Evolutionary conservation across 2,888 invertebrate species (phyloP).

Genomic region (Lasioglossum figueresi): DNA sequence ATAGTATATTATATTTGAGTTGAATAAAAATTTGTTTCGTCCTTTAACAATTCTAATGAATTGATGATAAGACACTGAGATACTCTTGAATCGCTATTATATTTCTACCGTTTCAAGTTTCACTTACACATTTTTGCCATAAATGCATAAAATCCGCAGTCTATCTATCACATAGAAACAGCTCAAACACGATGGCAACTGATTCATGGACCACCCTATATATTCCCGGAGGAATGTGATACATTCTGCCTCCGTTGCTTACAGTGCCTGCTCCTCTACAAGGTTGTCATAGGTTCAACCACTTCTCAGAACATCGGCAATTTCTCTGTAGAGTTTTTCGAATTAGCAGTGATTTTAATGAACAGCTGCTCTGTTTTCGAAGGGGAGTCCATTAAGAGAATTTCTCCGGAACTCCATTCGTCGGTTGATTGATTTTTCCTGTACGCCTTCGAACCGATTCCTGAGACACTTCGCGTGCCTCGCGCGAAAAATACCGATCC

Average conservation of each 20-base stretch:
- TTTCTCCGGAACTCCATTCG: not conserved
- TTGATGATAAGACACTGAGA: no score
- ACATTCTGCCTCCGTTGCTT: not conserved
- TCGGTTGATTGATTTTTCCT: conserved; percentile 2
- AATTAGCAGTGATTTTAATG: not conserved
- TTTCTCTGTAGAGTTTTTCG: not conserved
- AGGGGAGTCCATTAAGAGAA: not conserved
- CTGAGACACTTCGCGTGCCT: conserved; percentile 6
- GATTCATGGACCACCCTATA: not conserved
- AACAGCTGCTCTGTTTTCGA: not conserved
- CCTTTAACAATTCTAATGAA: no score
- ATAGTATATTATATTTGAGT: no score
- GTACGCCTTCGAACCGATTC: not conserved
- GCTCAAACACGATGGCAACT: no score
- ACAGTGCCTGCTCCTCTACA: no score
- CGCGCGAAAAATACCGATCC: not conserved
- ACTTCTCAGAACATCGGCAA: not conserved
- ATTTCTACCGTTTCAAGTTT: no score
- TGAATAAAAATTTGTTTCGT: no score
- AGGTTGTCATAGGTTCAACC: not conserved
- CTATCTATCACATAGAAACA: no score
- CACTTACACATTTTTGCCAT: no score
- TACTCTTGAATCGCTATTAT: no score
- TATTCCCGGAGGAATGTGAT: not conserved
- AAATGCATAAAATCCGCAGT: no score